Evolutionary conservation across 2,888 invertebrate genomes (phyloP), one percentile per base, ranked within the genome.

Genomic region (Calameuta pallipes): DNA sequence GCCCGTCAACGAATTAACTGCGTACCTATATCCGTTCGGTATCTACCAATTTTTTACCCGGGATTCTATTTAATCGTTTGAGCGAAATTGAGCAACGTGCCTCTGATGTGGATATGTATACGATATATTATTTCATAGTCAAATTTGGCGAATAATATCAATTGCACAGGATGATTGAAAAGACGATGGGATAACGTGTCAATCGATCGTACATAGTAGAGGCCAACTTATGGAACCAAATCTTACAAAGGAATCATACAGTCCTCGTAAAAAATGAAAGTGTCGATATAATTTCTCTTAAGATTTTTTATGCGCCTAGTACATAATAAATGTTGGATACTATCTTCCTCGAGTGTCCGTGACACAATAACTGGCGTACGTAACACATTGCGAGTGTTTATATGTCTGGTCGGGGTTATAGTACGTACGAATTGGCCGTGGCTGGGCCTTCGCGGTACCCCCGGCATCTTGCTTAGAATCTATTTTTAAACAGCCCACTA

Each of bases 381-480:
- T 71, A 31, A 71, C 31, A 12, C 71, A 31, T 71, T 34, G 71
- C 71, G 31, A n/a, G 13, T 71, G 71, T 15, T 13, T 70, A 34
- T 71, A n/a, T 71, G 71, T 33, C 71, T 56, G 15, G 56, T 56
- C 23, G 56, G 56, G 23, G 56, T 56, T 56, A 56, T 56, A 23
- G 56, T 56, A 56, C 56, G 56, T 56, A 56, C 37, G 68, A 69
- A 36, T 80, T 78, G 80, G 79, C 79, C 77, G 74, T 74, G 76
- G 75, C 30, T 74, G 76, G 56, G 70, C 70, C 76, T 23, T 34
- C 76, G 9, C 56, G 31, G 9, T 12, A 71, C 71, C 31, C 74
- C 36, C 31, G 35, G 74, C 34, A 34, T 23, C 23, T 30, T 74
- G 74, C 74, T 34, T 35, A 30, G 74, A 11, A 30, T 30, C 74